These are phyloP conservation scores for Drosophila willistoni DNA, from an alignment of 1,140 invertebrate genomes.

Conservation along the genomic window DNA sequence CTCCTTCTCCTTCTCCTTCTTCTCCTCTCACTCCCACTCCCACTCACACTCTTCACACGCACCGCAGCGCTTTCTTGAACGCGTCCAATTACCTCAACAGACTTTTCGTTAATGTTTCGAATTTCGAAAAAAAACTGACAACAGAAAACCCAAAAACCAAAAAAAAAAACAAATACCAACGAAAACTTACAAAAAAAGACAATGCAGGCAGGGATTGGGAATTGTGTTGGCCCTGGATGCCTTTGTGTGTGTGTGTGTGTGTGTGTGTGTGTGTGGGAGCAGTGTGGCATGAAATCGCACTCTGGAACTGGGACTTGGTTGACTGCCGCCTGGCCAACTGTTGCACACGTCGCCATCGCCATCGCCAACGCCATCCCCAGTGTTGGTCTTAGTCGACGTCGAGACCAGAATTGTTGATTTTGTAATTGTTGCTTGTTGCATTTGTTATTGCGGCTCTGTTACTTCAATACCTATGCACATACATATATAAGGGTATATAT, in stretches of 20 bases:
- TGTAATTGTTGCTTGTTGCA: conserved; percentile 70
- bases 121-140: conserved; percentile 71
- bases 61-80: conserved; percentile 45
- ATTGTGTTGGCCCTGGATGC: conserved; percentile 31
- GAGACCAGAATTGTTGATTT: conserved; percentile 73
- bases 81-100: conserved; percentile 75
- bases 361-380: conserved; percentile 9
- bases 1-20: not conserved
- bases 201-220: conserved; percentile 41
- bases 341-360: conserved; percentile 40
- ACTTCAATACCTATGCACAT: conserved; percentile 18
- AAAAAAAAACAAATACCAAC: conserved; percentile 19
- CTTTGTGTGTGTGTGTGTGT: conserved; percentile 27
- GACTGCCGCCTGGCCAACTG: conserved; percentile 47
- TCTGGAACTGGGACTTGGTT: conserved; percentile 44
- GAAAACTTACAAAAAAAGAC: conserved; percentile 23
- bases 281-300: conserved; percentile 52
- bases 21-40: not conserved
- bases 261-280: conserved; percentile 35
- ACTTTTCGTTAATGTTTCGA: conserved; percentile 78
- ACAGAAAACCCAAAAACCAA: conserved; percentile 62
- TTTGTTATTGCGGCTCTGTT: conserved; percentile 40
- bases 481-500: too few relatives aligned
- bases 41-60: conserved; percentile 19
- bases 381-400: conserved; percentile 17